phyloP scores from a whole-genome alignment of 2,113 vertebrate genomes.

The Eclectus roratus region DNA sequence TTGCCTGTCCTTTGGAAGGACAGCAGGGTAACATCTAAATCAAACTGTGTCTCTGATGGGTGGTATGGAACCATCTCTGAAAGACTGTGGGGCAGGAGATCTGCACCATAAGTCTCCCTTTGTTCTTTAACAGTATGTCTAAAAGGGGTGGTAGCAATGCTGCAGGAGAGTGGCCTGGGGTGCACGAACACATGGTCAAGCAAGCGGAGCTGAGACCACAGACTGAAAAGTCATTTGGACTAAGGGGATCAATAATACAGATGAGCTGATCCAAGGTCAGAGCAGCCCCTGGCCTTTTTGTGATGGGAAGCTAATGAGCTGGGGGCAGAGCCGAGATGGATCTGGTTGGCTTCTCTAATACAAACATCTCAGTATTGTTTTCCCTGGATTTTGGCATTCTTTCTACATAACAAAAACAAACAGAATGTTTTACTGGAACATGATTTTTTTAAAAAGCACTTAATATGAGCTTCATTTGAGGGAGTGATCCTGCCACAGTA shows the following conservation, averaged over 20 bases:
- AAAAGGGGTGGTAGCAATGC: neutral
- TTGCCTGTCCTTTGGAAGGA: neutral
- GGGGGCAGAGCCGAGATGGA: neutral
- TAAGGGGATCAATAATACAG: neutral
- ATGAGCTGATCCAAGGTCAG: neutral
- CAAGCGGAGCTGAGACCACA: neutral
- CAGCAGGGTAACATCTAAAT: neutral
- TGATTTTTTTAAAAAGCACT: neutral
- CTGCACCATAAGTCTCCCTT: neutral
- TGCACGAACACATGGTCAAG: neutral
- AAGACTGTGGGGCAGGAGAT: neutral
- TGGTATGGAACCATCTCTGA: neutral
- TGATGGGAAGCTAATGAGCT: neutral
- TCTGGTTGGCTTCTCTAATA: neutral
- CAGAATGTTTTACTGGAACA: neutral
- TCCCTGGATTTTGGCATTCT: conserved; percentile 1
- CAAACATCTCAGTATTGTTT: neutral
- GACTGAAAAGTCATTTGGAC: neutral
- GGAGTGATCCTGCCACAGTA: neutral
- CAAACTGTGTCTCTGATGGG: neutral
- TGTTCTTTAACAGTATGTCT: neutral
- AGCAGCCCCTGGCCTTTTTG: neutral
- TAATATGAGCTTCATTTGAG: neutral
- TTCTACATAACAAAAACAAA: conserved; percentile 13
- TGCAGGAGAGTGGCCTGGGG: neutral